Evolutionary conservation across 2,113 vertebrate genomes (phyloP).

Genomic region (Rhipidura dahli): DNA sequence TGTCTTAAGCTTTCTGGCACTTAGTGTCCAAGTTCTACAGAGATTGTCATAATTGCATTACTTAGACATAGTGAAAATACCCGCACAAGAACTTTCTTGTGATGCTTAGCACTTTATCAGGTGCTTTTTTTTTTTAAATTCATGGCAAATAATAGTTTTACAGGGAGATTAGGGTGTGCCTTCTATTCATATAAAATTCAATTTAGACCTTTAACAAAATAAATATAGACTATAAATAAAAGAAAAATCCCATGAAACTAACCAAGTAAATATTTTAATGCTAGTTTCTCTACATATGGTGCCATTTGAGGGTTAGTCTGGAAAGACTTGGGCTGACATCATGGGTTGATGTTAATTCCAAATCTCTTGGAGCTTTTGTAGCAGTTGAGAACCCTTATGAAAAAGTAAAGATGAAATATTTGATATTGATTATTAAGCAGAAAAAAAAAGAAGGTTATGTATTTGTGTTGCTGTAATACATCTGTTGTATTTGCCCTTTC

Average conservation of each 20-base stretch:
- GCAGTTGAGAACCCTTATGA: neutral
- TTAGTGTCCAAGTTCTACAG: neutral
- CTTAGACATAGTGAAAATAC: neutral
- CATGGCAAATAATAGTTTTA: neutral
- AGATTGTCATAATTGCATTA: neutral
- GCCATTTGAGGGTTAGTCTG: neutral
- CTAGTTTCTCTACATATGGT: neutral
- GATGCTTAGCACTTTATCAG: neutral
- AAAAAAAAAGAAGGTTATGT: neutral
- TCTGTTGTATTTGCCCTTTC: neutral
- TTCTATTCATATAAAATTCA: neutral
- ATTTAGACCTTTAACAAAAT: slow-evolving; percentile 4
- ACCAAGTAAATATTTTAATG: neutral
- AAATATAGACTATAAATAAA: neutral
- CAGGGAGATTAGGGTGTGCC: neutral
- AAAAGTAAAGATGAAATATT: neutral
- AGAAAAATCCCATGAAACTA: neutral
- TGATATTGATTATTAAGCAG: neutral
- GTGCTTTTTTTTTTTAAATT: neutral
- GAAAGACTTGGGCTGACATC: neutral
- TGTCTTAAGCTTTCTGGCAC: neutral
- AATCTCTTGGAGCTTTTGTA: neutral
- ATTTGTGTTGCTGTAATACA: neutral
- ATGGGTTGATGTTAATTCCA: neutral
- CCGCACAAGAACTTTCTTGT: neutral